Evolutionary conservation across 2,113 vertebrate species (phyloP), one percentile per base, ranked within the genome.

Genomic region (Hemiprocne comata): DNA sequence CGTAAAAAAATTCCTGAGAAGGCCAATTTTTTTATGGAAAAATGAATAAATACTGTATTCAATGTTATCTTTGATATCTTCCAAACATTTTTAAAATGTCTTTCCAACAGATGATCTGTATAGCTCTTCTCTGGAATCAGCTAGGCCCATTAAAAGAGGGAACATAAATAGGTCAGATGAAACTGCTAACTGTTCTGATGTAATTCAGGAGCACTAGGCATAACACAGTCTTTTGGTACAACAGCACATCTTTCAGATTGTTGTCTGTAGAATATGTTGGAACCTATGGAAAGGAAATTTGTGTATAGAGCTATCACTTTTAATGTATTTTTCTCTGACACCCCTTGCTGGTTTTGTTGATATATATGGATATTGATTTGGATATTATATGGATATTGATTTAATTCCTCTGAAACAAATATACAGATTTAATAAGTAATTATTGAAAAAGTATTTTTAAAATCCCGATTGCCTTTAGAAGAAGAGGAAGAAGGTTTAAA

Each of bases 121-220:
- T 80, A 79, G 44, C 57, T 93, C 46, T 90, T 89, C 77, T 36
- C 20, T 92, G 65, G 80, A 92, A 90, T 90, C 66, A 93, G 62
- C 58, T 61, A 55, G 81, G 23, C 36, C 64, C 73, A 46, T 79
- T 85, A 61, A 84, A 85, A 91, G 46, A 36, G 29, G 38, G 62
- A 78, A 72, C 61, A 83, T 87, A 81, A 85, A 40, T 79, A 89
- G 83, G 66, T 93, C 77, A 82, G 23, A 69, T 51, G 54, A 87
- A 85, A 40, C 55, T 84, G 65, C 74, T 74, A 90, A 16, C 75
- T 82, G 40, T 46, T 76, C 34, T 90, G 50, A 69, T 72, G 12
- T 89, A 80, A 40, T 85, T 93, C 48, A 69, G 69, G 65, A 76
- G 28, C 53, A 82, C 70, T 70, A 50, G 13, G 36, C 54, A 69